Evolutionary conservation across 2,113 vertebrate genomes (phyloP), one percentile per base, ranked within the genome.

Genomic region (Oxyura jamaicensis): DNA sequence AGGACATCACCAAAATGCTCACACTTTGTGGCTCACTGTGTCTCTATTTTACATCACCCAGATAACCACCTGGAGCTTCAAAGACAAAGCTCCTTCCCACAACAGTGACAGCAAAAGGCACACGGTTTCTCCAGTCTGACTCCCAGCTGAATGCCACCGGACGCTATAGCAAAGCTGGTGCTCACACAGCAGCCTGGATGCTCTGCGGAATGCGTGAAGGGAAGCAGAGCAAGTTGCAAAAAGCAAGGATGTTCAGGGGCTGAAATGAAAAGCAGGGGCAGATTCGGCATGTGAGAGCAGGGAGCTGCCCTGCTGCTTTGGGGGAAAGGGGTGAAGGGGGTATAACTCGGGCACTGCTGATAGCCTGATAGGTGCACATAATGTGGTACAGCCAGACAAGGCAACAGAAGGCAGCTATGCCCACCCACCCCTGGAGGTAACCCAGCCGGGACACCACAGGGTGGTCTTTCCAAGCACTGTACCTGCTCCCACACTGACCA

Each of bases 341-440:
- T 50, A 13, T 56, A 35, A 72, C 66, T 13, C 28, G 82, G 53
- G 26, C 31, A 44, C 35, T 76, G 50, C 23, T 58, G 26, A 48
- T 5, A 71, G 35, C 33, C 50, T 33, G 55, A 80, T 65, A 67
- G n/a, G 17, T 18, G 52, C 59, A 35, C 46, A 73, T 39, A 31
- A 31, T 0, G 1, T 73, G 8, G 21, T 21, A 31, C 0, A 0
- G 62, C 11, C 53, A 83, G 58, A 29, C 29, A 29, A 53, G 76
- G 39, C 35, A 29, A 2, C 2, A 66, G 36, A 5, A 62, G 11
- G 19, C 16, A 63, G 36, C 36, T 50, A 31, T 15, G 36, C 35
- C 78, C 65, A 58, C 0, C 0, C 16, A 31, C 13, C 39, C 31
- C 44, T 23, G 28, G 18, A 13, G 66, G 10, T 12, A 75, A 42